Evolutionary conservation across 2,888 invertebrate species (phyloP).

Genomic region (Drosophila quinaria): DNA sequence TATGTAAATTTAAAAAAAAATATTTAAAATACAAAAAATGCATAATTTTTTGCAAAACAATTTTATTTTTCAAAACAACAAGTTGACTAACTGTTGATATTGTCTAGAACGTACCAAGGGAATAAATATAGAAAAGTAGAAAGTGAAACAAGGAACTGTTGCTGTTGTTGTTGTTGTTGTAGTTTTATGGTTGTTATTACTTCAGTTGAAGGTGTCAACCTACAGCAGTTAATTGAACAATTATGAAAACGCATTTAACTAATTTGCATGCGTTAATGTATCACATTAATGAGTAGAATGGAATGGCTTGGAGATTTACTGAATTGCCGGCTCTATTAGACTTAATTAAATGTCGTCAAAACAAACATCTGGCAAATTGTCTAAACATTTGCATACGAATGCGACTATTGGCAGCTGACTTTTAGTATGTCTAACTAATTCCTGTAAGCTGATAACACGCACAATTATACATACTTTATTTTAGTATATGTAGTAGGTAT

Average conservation of each 20-base stretch:
- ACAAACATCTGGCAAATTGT: slow-evolving; percentile 64
- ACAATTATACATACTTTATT: slow-evolving; percentile 2
- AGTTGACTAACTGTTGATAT: background rate
- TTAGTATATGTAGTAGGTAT: slow-evolving; percentile 2
- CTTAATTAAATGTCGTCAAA: slow-evolving; percentile 55
- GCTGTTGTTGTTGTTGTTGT: background rate
- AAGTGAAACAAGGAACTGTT: slow-evolving; percentile 20
- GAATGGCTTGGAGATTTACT: slow-evolving; percentile 19
- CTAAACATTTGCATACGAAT: slow-evolving; percentile 45
- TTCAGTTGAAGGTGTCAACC: slow-evolving; percentile 19
- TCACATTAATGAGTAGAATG: slow-evolving; percentile 37
- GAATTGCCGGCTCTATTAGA: slow-evolving; percentile 38
- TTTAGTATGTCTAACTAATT: slow-evolving; percentile 50
- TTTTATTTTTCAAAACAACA: background rate
- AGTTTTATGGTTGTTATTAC: background rate
- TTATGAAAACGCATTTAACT: slow-evolving; percentile 52
- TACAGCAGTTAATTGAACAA: slow-evolving; percentile 30
- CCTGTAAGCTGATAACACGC: slow-evolving; percentile 69
- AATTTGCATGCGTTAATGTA: slow-evolving; percentile 65
- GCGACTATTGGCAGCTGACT: slow-evolving; percentile 38
- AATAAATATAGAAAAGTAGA: slow-evolving; percentile 1
- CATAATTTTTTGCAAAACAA: background rate
- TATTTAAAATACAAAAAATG: background rate
- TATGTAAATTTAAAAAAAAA: background rate
- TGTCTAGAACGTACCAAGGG: slow-evolving; percentile 2